Base-by-base conservation (phyloP, 2,888 invertebrate species). In the Acrobasis consociella region DNA sequence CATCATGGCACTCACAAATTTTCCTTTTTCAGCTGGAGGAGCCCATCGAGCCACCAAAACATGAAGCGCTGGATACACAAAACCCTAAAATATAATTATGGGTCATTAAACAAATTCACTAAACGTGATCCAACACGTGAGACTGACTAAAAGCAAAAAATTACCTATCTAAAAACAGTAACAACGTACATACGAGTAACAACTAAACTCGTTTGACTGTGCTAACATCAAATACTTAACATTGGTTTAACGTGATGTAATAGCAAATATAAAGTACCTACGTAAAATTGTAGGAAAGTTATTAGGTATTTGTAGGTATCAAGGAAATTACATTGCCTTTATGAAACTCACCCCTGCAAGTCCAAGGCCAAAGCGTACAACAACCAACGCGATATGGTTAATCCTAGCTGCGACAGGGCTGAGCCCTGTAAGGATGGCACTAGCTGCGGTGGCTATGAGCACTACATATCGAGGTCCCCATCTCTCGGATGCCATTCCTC, bases 11-110 rank as follows among this genome's bases (percentile, higher is more conserved):
- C 95, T 94, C 0, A 96, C 91, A 75, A 96, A 96, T 76, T 95
- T 95, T 9, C 95, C 94, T 77, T 95, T 95, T 77, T 96, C 96
- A n/a, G 94, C 92, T 1, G 96, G 95, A 0, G 96, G 96, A 0
- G 95, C 93, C 96, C 96, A 96, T 73, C 94, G 93, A 0, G 96
- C 95, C 5, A 96, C 94, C 64, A 96, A 76, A 5, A 93, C 93
- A 69, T 95, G 95, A 10, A 94, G 87, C 5, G 94, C 91, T 2
- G 95, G 95, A 79, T 95, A 95, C 31, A 93, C 82, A 22, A 94
- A 89, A 10, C 95, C 95, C 91, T 94, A 75, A 56, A 85, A 84
- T 9, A 52, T 51, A 37, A 53, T 46, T 3, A 46, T 1, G 2
- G 13, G n/a, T 46, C 11, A 46, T 13, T 46, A 46, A 11, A 3